Percentiles rank a stretch among this genome's conserved stretches.
phyloP scores from a whole-genome alignment of 2,888 invertebrate species.

The Coecobrya sp. region DNA sequence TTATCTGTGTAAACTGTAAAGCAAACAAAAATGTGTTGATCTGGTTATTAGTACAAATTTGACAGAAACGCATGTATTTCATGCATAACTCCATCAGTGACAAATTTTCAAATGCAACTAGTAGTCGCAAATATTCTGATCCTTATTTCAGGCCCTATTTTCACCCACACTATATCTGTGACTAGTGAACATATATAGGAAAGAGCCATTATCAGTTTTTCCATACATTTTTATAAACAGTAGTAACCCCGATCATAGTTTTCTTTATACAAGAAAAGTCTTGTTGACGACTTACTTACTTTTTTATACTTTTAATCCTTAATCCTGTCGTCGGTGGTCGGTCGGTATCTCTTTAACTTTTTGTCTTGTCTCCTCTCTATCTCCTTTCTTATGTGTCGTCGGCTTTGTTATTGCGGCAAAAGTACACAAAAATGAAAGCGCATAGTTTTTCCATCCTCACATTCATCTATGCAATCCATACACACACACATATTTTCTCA shows the following conservation, averaged over 20 bases:
- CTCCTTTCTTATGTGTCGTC: conserved; percentile 57
- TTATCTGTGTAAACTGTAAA: too few relatives aligned
- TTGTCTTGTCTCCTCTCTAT: conserved; percentile 62
- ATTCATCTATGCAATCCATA: not conserved
- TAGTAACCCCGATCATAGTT: not conserved
- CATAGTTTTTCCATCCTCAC: conserved; percentile 33
- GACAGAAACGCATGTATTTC: too few relatives aligned
- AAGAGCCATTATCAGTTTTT: not conserved
- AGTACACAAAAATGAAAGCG: conserved; percentile 55
- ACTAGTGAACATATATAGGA: not conserved
- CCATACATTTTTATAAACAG: not conserved
- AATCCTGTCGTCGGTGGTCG: conserved; percentile 71
- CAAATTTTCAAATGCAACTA: not conserved
- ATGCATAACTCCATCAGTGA: not conserved
- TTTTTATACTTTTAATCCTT: conserved; percentile 59
- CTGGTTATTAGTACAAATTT: too few relatives aligned
- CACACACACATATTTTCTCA: conserved; percentile 32
- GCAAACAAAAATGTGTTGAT: too few relatives aligned
- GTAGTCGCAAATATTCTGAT: too few relatives aligned
- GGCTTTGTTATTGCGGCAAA: conserved; percentile 75
- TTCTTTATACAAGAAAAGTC: not conserved
- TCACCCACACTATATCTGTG: not conserved
- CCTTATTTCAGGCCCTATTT: too few relatives aligned
- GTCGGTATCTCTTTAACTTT: conserved; percentile 70
- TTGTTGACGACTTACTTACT: conserved; percentile 47